Evolutionary conservation across 2,113 vertebrate genomes (phyloP), one percentile per base, ranked within the genome.

Genomic region (Periophthalmus modestus): DNA sequence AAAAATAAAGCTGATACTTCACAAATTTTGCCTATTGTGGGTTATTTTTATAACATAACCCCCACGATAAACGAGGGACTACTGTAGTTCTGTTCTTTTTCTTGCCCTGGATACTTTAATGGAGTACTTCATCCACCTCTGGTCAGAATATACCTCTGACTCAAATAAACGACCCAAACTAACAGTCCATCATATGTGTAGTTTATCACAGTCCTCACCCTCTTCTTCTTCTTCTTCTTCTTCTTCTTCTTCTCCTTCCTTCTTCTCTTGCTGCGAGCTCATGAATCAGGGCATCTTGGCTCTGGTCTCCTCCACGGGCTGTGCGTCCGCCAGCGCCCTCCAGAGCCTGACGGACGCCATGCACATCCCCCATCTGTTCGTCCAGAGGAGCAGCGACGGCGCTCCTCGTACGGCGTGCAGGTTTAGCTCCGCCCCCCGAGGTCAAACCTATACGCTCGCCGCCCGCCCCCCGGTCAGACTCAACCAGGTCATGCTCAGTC

Each of bases 241-340:
- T 6, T 23, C 3, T 12, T 11, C 28, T 28, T 28, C 28, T 28
- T 61, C 18, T n/a, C n/a, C n/a, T n/a, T n/a, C n/a, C 16, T 23
- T 10, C 11, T 0, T 1, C 52, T 1, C 58, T 14, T 47, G 1
- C 78, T 99, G 98, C 36, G 97, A 99, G 92, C 93, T 99, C 92
- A 99, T 99, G 98, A 98, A 96, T 57, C 95, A 98, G 92, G 97
- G 97, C 18, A 99, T 99, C 86, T 68, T 99, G 84, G 97, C 97
- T 0, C 87, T 99, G 93, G 97, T 99, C 6, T 97, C 97, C 0
- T 99, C 98, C 0, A 99, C 98, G 0, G 96, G 97, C 69, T 99
- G 98, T 55, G 95, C 97, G 0, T 97, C 98, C 0, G 97, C 98
- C 79, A 97, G 95, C 0, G 97, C 98, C 0, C 93, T 99, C 86